A percentile compares a stretch with the other conserved stretches of the same genome.
These are phyloP conservation scores for Rhombomys opimus DNA, from an alignment of 2,113 vertebrate genomes.

Conservation along the genomic window DNA sequence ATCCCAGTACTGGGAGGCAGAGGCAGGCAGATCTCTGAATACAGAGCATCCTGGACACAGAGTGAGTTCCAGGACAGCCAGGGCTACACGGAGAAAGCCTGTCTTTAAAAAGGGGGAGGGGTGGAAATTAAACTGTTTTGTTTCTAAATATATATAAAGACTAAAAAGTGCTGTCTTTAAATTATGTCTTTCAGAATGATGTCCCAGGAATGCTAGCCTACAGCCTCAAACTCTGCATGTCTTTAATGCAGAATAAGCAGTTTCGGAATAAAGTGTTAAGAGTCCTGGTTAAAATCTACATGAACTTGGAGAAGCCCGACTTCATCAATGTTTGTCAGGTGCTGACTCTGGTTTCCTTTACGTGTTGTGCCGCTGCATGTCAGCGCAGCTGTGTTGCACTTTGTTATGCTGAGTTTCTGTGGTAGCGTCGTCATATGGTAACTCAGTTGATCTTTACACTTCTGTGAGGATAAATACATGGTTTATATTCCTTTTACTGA, in stretches of 20 bases:
- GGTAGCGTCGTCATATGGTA: not conserved
- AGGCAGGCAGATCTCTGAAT: not conserved
- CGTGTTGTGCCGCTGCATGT: not conserved
- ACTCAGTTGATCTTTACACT: not conserved
- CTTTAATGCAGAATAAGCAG: constrained; percentile 99
- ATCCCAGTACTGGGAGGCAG: not conserved
- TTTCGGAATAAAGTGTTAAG: constrained; percentile 97
- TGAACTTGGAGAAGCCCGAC: constrained; percentile 99
- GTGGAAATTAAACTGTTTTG: constrained; percentile 1
- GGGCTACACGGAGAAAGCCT: too few species aligned
- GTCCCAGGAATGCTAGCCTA: constrained; percentile 98
- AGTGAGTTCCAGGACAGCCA: too few species aligned
- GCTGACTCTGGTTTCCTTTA: constrained; percentile 47
- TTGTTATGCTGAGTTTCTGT: not conserved
- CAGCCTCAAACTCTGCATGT: constrained; percentile 99
- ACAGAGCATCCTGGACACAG: not conserved
- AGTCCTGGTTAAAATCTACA: constrained; percentile 98
- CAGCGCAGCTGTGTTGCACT: not conserved
- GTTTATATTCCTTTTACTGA: constrained; percentile 10
- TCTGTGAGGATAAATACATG: not conserved
- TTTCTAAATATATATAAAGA: constrained; percentile 43
- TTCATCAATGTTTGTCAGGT: constrained; percentile 99
- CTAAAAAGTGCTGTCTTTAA: constrained; percentile 47
- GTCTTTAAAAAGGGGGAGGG: not conserved
- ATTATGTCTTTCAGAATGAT: constrained; percentile 91